These are phyloP conservation scores for Parnassius glacialis DNA, from an alignment of 2,888 invertebrate genomes.

Conservation along the genomic window DNA sequence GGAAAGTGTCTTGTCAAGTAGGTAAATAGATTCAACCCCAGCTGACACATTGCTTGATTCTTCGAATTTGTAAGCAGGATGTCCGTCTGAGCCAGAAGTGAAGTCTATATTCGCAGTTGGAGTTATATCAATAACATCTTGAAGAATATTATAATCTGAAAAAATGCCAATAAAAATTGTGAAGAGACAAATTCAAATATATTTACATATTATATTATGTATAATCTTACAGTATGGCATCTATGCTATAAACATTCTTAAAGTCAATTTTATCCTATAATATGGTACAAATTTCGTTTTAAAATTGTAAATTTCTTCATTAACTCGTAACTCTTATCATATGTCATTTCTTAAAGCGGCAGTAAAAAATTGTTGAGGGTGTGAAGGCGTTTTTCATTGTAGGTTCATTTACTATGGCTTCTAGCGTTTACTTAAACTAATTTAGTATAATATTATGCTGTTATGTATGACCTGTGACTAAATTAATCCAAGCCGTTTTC, in stretches of 20 bases:
- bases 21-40: conserved; percentile 26
- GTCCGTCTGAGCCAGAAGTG: conserved; percentile 29
- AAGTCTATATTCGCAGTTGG: conserved; percentile 21
- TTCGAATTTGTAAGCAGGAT: conserved; percentile 33
- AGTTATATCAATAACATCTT: conserved; percentile 26
- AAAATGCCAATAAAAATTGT: conserved; percentile 26
- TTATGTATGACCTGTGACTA: neutral
- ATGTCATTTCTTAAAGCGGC: conserved; percentile 65
- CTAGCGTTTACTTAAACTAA: conserved; percentile 1
- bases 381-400: conserved; percentile 38
- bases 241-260: no score
- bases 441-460: no score
- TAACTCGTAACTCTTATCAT: conserved; percentile 66
- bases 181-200: no score
- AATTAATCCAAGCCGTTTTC: no score
- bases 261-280: no score
- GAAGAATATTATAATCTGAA: conserved; percentile 47
- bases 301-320: conserved; percentile 58
- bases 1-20: conserved; percentile 29
- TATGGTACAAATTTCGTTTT: conserved; percentile 30
- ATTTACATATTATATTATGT: no score
- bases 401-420: conserved; percentile 28
- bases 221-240: no score
- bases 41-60: conserved; percentile 18
- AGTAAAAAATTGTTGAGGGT: conserved; percentile 62